Percentiles rank a stretch among this genome's conserved stretches.
Evolutionary conservation across 2,797 vertebrate species (phyloP).

Genomic region (Parotocinclus haroldoi): DNA sequence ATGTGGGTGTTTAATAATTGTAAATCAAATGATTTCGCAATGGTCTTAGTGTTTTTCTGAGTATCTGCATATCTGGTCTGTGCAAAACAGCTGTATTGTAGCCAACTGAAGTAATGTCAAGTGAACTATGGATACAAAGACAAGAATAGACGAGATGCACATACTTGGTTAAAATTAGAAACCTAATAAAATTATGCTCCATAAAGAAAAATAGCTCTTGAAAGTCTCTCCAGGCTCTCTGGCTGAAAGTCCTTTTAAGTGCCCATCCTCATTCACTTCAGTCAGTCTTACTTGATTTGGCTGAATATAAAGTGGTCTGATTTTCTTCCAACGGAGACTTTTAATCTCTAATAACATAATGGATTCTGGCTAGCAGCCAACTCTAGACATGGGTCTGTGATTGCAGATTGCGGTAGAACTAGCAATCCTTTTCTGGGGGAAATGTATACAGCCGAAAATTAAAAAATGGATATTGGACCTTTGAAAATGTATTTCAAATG

Average conservation of each 20-base stretch:
- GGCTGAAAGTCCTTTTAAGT: constrained; percentile 38
- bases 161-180: constrained; percentile 21
- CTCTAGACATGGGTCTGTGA: constrained; percentile 23
- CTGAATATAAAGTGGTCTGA: constrained; percentile 34
- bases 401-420: background rate
- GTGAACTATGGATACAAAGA: background rate
- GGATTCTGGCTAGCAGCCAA: constrained; percentile 30
- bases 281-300: constrained; percentile 31
- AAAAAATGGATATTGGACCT: too few relatives aligned
- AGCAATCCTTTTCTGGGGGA: too few relatives aligned
- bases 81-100: background rate
- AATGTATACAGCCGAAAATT: too few relatives aligned
- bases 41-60: background rate
- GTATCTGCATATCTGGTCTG: background rate
- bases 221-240: constrained; percentile 31
- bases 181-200: constrained; percentile 28
- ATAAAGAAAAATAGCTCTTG: constrained; percentile 24
- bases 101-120: background rate
- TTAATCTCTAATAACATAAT: constrained; percentile 45
- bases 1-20: constrained; percentile 38
- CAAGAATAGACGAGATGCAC: constrained; percentile 19
- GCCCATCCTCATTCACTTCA: constrained; percentile 27
- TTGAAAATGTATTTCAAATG: too few relatives aligned
- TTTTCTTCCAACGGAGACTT: constrained; percentile 25
- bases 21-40: background rate